A percentile compares a stretch with the other conserved stretches of the same genome.
These are phyloP conservation scores for Stenchaetothrips biformis DNA, from an alignment of 2,888 invertebrate species.

Conservation along the genomic window DNA sequence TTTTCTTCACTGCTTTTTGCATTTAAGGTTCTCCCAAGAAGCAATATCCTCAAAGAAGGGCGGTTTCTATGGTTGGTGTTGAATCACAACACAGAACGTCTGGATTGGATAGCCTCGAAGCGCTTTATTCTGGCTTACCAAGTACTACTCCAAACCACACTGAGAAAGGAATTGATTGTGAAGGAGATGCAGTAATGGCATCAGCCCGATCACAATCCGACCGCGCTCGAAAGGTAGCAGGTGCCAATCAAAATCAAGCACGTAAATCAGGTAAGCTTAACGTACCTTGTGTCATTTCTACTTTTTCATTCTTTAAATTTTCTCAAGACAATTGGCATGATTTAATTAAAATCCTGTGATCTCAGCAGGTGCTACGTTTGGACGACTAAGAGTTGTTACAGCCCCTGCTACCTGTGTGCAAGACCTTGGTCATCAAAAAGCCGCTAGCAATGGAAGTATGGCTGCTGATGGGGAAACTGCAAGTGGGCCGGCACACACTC, in stretches of 20 bases:
- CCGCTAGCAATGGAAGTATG: conserved; percentile 10
- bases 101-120: conserved; percentile 26
- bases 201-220: conserved; percentile 50
- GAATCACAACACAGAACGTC: conserved; percentile 43
- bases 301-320: background rate
- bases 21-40: conserved; percentile 48
- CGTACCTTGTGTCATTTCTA: background rate
- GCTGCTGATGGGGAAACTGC: conserved; percentile 30
- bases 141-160: conserved; percentile 35
- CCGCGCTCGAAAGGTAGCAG: conserved; percentile 43
- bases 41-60: conserved; percentile 43
- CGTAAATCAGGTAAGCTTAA: conserved; percentile 37
- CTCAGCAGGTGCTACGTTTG: conserved; percentile 59
- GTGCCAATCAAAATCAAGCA: conserved; percentile 38
- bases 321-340: background rate
- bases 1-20: background rate
- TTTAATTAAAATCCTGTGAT: background rate
- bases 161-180: conserved; percentile 54
- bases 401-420: conserved; percentile 59
- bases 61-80: conserved; percentile 49
- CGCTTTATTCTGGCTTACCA: background rate
- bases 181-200: conserved; percentile 56
- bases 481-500: conserved; percentile 28
- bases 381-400: conserved; percentile 65
- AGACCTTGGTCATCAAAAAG: conserved; percentile 43